These are phyloP conservation scores for Nymphicus hollandicus DNA, from an alignment of 2,113 vertebrate genomes.

Conservation along the genomic window DNA sequence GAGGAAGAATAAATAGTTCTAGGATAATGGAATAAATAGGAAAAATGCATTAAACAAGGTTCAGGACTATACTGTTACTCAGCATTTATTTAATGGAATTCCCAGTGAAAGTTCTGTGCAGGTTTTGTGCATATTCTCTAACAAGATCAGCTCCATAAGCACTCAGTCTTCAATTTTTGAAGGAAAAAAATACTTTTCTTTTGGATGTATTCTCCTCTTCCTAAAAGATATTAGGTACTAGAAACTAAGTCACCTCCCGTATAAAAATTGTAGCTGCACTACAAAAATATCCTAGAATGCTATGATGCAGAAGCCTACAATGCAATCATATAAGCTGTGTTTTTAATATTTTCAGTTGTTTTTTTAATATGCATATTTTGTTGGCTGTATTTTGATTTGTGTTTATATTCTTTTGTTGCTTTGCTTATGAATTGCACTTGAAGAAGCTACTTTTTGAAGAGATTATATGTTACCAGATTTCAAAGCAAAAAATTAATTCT, in stretches of 20 bases:
- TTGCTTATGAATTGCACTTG: neutral
- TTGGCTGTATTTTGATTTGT: neutral
- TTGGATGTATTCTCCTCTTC: neutral
- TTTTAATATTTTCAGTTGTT: neutral
- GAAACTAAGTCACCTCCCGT: neutral
- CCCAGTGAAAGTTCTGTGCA: neutral
- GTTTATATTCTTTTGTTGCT: neutral
- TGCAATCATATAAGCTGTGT: accelerated
- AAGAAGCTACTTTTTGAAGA: neutral
- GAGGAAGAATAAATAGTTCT: neutral
- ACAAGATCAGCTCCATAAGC: neutral
- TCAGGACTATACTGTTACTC: neutral
- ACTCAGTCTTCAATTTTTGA: neutral
- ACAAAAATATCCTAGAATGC: neutral
- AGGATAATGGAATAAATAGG: neutral
- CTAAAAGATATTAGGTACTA: neutral
- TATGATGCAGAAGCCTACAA: neutral
- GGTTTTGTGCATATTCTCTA: neutral
- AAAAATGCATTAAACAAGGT: neutral
- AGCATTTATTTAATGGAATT: neutral
- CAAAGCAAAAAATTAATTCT: neutral
- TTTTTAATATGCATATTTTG: neutral
- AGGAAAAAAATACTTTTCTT: neutral
- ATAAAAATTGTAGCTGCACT: neutral
- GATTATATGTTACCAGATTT: neutral